Evolutionary conservation across 1,140 invertebrate species (phyloP), one percentile per base, ranked within the genome.

Genomic region (Drosophila pallidifrons): DNA sequence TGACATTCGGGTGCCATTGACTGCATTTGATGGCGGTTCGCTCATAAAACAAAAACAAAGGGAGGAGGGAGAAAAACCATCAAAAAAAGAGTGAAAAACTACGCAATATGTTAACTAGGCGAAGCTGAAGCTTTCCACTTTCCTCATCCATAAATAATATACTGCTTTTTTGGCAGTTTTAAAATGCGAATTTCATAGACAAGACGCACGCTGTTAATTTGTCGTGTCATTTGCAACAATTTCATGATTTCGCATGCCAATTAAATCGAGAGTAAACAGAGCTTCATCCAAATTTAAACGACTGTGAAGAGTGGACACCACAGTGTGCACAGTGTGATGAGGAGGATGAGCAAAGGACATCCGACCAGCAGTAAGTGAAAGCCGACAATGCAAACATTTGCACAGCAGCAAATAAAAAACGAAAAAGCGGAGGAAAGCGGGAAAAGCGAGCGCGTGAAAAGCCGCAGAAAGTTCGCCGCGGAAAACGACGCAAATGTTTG

Each of bases 21-120:
- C 73, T 88, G 83, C 83, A 83, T 81, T 88, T 87, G 83, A 87
- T 87, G 83, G 83, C 63, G 82, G 78, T 64, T 68, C 54, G 77
- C 77, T 69, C 82, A 82, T 87, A 87, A 87, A 87, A 82, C 82
- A 87, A 82, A 87, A 77, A n/a, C 15, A 68, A 38, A 51, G 5
- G n/a, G 15, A 32, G 15, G 4, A 10, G 7, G 16, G n/a, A 20
- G n/a, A 35, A 35, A 41, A 13, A 4, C 28, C 16, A 28, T 35
- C 20, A 25, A 41, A 28, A 51, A 38, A 25, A 13, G 60, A 41
- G 60, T 28, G 41, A 1, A 28, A 65, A 83, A 82, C 82, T 87
- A 77, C 66, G 73, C 79, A 87, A 64, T 82, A 87, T 87, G 83
- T 86, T 88, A 75, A 77, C 80, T 66, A 78, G 70, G 4, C 52